phyloP scores from a whole-genome alignment of 1,140 invertebrate species.

The Theocolax elegans region DNA sequence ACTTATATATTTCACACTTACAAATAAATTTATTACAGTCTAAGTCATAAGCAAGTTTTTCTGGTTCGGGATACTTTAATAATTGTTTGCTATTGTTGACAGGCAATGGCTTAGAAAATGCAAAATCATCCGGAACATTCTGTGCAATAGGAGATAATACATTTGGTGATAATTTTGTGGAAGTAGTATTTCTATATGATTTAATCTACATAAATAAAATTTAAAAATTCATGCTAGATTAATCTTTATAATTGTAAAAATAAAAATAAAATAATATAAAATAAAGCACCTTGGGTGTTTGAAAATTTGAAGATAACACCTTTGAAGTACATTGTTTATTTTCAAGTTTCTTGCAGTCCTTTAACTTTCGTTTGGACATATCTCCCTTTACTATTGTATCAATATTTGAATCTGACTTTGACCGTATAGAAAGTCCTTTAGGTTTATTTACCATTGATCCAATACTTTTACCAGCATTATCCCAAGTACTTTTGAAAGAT shows the following conservation, averaged over 20 bases:
- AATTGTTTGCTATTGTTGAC: conserved; percentile 22
- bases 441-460: conserved; percentile 27
- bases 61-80: conserved; percentile 40
- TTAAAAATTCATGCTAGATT: not conserved
- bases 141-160: conserved; percentile 35
- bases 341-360: not conserved
- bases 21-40: conserved; percentile 46
- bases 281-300: conserved; percentile 45
- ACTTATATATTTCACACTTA: conserved; percentile 34
- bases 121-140: conserved; percentile 20
- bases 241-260: not conserved
- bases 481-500: conserved; percentile 15
- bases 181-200: not conserved
- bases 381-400: too few species aligned
- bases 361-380: too few species aligned
- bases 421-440: conserved; percentile 53
- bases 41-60: conserved; percentile 42
- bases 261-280: not conserved
- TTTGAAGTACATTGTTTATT: conserved; percentile 42
- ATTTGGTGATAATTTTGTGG: conserved; percentile 36
- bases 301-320: conserved; percentile 13
- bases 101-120: conserved; percentile 47
- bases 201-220: conserved; percentile 8
- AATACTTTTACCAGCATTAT: conserved; percentile 32
- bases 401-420: conserved; percentile 51